Evolutionary conservation across 2,797 vertebrate genomes (phyloP).

Genomic region (Xiphophorus birchmanni): DNA sequence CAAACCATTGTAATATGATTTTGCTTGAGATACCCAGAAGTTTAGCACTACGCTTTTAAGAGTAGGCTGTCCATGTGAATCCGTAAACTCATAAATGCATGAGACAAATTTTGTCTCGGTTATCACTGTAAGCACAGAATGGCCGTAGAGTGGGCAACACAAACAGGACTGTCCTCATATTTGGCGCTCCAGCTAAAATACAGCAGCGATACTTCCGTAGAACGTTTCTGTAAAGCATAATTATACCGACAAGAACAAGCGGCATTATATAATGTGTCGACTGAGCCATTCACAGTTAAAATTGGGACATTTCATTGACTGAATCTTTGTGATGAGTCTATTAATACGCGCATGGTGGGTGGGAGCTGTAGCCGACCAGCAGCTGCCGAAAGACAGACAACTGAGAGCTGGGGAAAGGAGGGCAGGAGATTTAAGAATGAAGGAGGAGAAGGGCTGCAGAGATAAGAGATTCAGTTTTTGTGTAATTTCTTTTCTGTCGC

Average conservation of each 20-base stretch:
- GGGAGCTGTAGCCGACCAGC: conserved; percentile 65
- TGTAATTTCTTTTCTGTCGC: neutral
- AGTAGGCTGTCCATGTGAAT: conserved; percentile 9
- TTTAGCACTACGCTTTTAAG: neutral
- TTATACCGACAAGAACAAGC: neutral
- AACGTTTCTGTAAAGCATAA: neutral
- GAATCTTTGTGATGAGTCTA: conserved; percentile 36
- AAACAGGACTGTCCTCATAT: neutral
- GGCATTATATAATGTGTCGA: neutral
- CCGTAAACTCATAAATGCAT: neutral
- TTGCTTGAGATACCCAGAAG: neutral
- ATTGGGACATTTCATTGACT: conserved; percentile 31
- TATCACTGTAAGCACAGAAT: neutral
- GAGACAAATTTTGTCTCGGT: neutral
- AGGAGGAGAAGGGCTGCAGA: conserved; percentile 14
- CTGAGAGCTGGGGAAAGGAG: conserved; percentile 31
- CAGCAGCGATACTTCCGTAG: neutral
- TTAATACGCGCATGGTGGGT: conserved; percentile 50
- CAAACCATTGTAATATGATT: conserved; percentile 35
- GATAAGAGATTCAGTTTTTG: conserved; percentile 4
- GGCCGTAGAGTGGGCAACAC: neutral
- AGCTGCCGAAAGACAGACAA: conserved; percentile 34
- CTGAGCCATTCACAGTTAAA: neutral
- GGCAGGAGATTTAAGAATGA: conserved; percentile 42
- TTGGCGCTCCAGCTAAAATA: neutral